A percentile compares a stretch with the other conserved stretches of the same genome.
phyloP scores from a whole-genome alignment of 2,113 vertebrate species.

The Tragelaphus buxtoni region DNA sequence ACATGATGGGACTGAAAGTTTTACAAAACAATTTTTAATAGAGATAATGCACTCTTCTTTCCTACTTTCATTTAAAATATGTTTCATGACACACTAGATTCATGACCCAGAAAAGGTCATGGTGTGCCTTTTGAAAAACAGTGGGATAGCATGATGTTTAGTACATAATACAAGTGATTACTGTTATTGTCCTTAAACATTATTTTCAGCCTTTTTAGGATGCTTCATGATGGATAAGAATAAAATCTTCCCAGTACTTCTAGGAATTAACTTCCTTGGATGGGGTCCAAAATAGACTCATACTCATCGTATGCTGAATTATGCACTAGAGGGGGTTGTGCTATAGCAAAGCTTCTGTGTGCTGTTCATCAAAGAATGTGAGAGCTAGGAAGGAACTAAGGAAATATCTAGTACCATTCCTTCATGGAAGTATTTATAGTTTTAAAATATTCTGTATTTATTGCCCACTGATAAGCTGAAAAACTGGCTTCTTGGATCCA shows the following conservation, averaged over 20 bases:
- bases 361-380: constrained; percentile 20
- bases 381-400: constrained; percentile 8
- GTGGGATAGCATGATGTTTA: neutral
- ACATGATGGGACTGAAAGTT: neutral
- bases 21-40: neutral
- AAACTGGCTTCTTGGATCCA: neutral
- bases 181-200: neutral
- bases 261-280: constrained; percentile 68
- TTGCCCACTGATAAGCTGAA: neutral
- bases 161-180: neutral
- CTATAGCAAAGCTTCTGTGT: constrained; percentile 36
- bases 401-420: neutral
- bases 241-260: constrained; percentile 60
- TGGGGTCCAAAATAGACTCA: constrained; percentile 55
- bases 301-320: constrained; percentile 53
- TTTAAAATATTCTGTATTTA: neutral
- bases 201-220: constrained; percentile 52
- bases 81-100: neutral
- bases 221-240: constrained; percentile 45
- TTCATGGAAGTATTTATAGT: neutral
- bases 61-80: neutral
- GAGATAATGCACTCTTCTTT: neutral
- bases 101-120: neutral
- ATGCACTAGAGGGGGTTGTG: constrained; percentile 60
- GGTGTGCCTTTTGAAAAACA: constrained; percentile 9